A percentile compares a stretch with the other conserved stretches of the same genome.
Conservation (phyloP, 2,797 vertebrate species). For the Coreius guichenoti region DNA sequence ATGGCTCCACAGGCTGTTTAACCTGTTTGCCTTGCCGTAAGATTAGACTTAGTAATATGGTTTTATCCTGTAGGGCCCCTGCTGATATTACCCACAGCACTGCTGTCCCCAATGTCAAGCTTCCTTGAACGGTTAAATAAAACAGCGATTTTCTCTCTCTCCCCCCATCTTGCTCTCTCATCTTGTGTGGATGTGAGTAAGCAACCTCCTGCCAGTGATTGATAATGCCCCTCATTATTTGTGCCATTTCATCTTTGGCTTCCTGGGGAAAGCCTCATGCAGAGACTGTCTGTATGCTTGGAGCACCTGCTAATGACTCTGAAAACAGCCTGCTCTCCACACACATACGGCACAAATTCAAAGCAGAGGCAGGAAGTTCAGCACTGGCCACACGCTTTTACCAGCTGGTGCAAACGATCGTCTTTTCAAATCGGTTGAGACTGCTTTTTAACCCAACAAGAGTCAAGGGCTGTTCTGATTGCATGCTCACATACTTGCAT, state of each 20-base stretch:
- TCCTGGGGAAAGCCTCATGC: conserved; percentile 66
- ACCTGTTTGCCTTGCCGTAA: conserved; percentile 37
- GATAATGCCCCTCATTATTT: conserved; percentile 73
- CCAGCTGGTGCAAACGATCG: conserved; percentile 27
- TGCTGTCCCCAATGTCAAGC: conserved; percentile 33
- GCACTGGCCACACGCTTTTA: conserved; percentile 16
- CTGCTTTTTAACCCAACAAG: background rate
- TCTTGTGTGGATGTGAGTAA: conserved; percentile 46
- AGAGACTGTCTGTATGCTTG: conserved; percentile 64
- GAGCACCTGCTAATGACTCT: conserved; percentile 66
- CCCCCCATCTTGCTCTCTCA: conserved; percentile 47
- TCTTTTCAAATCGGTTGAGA: conserved; percentile 27
- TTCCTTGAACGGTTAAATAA: conserved; percentile 56
- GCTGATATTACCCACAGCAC: conserved; percentile 26
- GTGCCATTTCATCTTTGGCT: conserved; percentile 74
- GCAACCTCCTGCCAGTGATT: conserved; percentile 69
- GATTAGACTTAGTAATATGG: conserved; percentile 22
- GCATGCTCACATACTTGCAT: background rate
- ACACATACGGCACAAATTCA: conserved; percentile 35
- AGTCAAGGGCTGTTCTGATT: conserved; percentile 18
- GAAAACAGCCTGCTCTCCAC: conserved; percentile 28
- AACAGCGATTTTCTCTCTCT: conserved; percentile 53
- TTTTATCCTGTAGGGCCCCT: conserved; percentile 25
- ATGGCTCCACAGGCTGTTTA: conserved; percentile 27
- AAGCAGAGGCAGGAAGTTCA: conserved; percentile 28